Conservation (phyloP, 2,113 vertebrate genomes). For the Hassar affinis region DNA sequence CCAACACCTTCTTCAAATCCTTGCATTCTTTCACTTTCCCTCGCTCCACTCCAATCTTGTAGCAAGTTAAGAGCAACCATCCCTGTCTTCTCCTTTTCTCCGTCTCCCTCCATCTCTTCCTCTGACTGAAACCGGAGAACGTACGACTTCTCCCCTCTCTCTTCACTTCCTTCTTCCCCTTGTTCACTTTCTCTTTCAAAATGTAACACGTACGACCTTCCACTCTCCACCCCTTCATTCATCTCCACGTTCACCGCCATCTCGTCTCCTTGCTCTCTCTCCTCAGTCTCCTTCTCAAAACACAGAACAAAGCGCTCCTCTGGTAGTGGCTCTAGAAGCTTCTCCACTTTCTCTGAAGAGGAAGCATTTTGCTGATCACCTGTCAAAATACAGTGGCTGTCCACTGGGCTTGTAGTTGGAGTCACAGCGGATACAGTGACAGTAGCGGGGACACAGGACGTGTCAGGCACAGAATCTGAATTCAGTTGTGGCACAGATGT, state of each 20-base stretch:
- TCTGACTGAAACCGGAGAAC: conserved; percentile 70
- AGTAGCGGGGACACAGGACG: conserved; percentile 16
- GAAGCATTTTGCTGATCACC: conserved; percentile 34
- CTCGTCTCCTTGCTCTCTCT: conserved; percentile 53
- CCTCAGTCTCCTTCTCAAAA: conserved; percentile 64
- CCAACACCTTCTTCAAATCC: conserved; percentile 50
- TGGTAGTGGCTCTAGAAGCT: conserved; percentile 48
- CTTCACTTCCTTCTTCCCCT: conserved; percentile 51
- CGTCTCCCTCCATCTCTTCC: conserved; percentile 58
- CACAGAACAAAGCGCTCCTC: conserved; percentile 73
- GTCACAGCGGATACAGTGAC: conserved; percentile 46
- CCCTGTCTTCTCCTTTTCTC: conserved; percentile 56
- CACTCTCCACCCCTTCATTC: conserved; percentile 38
- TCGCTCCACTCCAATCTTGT: conserved; percentile 67
- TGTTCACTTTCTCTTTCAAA: conserved; percentile 64
- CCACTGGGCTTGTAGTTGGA: conserved; percentile 20
- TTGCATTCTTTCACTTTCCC: conserved; percentile 49
- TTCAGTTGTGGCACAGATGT: neutral
- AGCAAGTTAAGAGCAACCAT: conserved; percentile 71
- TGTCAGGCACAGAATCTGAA: conserved; percentile 24
- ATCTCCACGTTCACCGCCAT: conserved; percentile 52
- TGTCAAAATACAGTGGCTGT: conserved; percentile 32
- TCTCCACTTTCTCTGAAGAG: conserved; percentile 52
- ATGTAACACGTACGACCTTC: conserved; percentile 70
- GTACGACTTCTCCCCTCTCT: conserved; percentile 63